Evolutionary conservation across 2,888 invertebrate species (phyloP).

Genomic region (Catocala sponsa): DNA sequence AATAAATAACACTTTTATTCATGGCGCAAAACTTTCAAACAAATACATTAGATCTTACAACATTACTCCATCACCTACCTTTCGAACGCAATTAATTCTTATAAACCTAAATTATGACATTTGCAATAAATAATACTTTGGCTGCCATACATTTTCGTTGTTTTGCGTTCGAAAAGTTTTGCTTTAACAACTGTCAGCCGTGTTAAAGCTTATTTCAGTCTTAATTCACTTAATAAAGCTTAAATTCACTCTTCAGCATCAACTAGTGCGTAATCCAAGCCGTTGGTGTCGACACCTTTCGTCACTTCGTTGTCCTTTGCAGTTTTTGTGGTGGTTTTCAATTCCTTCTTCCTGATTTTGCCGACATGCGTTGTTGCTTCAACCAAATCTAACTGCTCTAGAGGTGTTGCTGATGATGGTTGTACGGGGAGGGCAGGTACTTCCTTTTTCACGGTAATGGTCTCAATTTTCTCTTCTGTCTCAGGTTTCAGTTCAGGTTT

Average conservation of each 20-base stretch:
- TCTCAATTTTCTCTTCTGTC: slow-evolving; percentile 51
- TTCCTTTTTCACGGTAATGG: slow-evolving; percentile 40
- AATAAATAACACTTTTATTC: slow-evolving; percentile 82
- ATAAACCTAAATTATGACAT: slow-evolving; percentile 16
- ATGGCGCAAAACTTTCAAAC: slow-evolving; percentile 66
- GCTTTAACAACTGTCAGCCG: slow-evolving; percentile 39
- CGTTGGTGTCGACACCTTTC: slow-evolving; percentile 73
- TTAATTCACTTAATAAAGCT: slow-evolving; percentile 57
- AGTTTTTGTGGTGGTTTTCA: slow-evolving; percentile 73
- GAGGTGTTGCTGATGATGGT: slow-evolving; percentile 54
- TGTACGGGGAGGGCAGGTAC: slow-evolving; percentile 24
- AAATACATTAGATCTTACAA: slow-evolving; percentile 41
- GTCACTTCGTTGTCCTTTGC: slow-evolving; percentile 80
- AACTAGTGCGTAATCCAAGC: slow-evolving; percentile 71
- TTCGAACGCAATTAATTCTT: slow-evolving; percentile 34
- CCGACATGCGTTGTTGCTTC: slow-evolving; percentile 79
- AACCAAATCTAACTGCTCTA: slow-evolving; percentile 68
- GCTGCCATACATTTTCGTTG: slow-evolving; percentile 18
- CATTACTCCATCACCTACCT: slow-evolving; percentile 16
- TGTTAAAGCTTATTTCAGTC: slow-evolving; percentile 71
- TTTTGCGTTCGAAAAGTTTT: slow-evolving; percentile 59
- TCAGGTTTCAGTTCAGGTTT: slow-evolving; percentile 32
- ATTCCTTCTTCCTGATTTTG: slow-evolving; percentile 83
- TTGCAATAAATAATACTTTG: slow-evolving; percentile 30
- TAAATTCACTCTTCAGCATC: slow-evolving; percentile 68